These are phyloP conservation scores for Stegastes partitus DNA, from an alignment of 2,113 vertebrate species.

Conservation along the genomic window DNA sequence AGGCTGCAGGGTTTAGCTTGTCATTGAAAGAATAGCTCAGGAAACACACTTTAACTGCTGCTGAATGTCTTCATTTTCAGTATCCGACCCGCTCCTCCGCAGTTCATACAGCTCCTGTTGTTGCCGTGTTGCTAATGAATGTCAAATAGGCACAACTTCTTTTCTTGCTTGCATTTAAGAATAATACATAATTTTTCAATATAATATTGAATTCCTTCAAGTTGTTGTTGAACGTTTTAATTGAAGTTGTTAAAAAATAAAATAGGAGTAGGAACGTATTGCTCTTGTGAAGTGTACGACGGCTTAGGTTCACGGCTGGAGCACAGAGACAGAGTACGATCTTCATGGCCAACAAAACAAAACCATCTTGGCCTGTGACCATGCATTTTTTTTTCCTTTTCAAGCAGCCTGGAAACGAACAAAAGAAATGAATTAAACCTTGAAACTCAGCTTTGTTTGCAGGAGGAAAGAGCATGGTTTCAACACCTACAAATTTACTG, in stretches of 20 bases:
- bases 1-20: background rate
- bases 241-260: background rate
- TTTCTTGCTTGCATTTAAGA: background rate
- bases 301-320: constrained; percentile 55
- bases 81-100: constrained; percentile 13
- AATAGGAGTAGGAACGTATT: constrained; percentile 6
- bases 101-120: constrained; percentile 39
- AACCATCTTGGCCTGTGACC: constrained; percentile 32
- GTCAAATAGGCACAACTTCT: constrained; percentile 13
- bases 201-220: constrained; percentile 10
- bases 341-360: constrained; percentile 54
- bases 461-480: constrained; percentile 22
- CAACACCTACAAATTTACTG: constrained; percentile 19
- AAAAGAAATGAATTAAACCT: constrained; percentile 52
- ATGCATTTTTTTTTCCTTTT: constrained; percentile 1
- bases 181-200: constrained; percentile 1
- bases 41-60: constrained; percentile 36
- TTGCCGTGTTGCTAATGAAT: constrained; percentile 20
- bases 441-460: constrained; percentile 58
- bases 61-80: constrained; percentile 37
- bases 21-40: constrained; percentile 17
- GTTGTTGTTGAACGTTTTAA: constrained; percentile 25
- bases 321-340: constrained; percentile 3
- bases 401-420: background rate
- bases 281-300: background rate